Percentiles rank a stretch among this genome's conserved stretches.
These are phyloP conservation scores for Rostratula benghalensis DNA, from an alignment of 2,113 vertebrate genomes.

Conservation along the genomic window DNA sequence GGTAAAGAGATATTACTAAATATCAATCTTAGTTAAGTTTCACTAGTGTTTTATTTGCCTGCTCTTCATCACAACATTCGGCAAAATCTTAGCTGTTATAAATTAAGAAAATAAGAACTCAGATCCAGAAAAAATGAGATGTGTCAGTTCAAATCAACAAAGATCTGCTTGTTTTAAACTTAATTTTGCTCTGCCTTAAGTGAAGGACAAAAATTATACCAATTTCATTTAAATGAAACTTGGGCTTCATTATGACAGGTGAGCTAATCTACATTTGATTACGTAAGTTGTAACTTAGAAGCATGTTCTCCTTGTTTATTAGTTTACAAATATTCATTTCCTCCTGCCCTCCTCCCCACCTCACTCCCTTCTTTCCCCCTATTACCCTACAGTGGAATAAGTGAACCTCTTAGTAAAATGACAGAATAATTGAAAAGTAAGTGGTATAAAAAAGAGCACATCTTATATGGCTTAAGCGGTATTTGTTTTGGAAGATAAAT, in stretches of 20 bases:
- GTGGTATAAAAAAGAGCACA: not conserved
- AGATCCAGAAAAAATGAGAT: not conserved
- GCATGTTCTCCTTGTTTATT: not conserved
- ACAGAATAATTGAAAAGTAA: not conserved
- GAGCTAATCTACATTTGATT: not conserved
- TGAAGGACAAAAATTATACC: not conserved
- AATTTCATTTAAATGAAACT: not conserved
- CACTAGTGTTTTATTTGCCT: not conserved
- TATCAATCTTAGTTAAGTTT: not conserved
- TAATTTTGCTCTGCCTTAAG: not conserved
- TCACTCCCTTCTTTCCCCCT: fast-evolving
- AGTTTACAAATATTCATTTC: not conserved
- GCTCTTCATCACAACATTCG: not conserved
- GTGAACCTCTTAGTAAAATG: not conserved
- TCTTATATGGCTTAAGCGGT: not conserved
- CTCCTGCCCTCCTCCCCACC: not conserved
- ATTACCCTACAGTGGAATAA: not conserved
- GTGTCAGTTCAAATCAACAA: not conserved
- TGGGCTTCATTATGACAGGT: not conserved
- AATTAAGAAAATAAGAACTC: not conserved
- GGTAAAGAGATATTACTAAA: not conserved
- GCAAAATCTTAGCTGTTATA: not conserved
- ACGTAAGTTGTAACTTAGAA: not conserved
- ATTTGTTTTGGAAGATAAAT: constrained; percentile 6
- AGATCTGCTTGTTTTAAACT: not conserved